These are phyloP conservation scores for Eurosta solidaginis DNA, from an alignment of 1,140 invertebrate species.

Conservation along the genomic window DNA sequence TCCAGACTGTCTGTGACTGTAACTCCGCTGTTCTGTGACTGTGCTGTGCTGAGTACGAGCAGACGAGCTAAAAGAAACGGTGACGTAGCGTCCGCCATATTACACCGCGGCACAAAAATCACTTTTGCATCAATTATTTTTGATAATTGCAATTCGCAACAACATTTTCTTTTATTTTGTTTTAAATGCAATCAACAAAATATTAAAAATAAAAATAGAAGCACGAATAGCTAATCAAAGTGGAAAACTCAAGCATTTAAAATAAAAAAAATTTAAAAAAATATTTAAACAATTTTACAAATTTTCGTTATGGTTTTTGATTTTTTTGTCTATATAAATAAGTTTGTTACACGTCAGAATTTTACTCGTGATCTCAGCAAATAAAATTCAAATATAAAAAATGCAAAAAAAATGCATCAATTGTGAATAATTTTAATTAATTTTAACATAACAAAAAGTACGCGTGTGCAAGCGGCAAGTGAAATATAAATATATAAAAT, in stretches of 20 bases:
- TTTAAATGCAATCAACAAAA: conserved; percentile 12
- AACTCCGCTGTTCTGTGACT: conserved; percentile 25
- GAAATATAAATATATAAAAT: background rate
- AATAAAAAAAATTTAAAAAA: background rate
- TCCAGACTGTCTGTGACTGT: conserved; percentile 27
- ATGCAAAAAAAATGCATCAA: background rate
- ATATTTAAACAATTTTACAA: background rate
- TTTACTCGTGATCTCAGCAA: conserved; percentile 13
- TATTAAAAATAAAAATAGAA: background rate
- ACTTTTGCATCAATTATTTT: conserved; percentile 29
- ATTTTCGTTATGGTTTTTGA: conserved; percentile 26
- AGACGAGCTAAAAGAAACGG: conserved; percentile 55
- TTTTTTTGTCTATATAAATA: conserved; percentile 11
- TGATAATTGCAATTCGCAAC: background rate
- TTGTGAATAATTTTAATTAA: background rate
- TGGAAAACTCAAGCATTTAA: background rate
- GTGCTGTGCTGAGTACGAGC: conserved; percentile 36
- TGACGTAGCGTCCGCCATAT: conserved; percentile 60
- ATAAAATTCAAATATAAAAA: too few relatives aligned
- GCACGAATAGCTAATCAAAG: background rate
- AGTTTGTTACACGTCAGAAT: conserved; percentile 4
- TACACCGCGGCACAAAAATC: conserved; percentile 52
- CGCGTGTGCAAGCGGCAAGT: background rate
- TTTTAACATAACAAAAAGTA: conserved; percentile 7
- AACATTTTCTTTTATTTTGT: background rate